Evolutionary conservation across 2,113 vertebrate species (phyloP).

Genomic region (Thamnaconus septentrionalis): DNA sequence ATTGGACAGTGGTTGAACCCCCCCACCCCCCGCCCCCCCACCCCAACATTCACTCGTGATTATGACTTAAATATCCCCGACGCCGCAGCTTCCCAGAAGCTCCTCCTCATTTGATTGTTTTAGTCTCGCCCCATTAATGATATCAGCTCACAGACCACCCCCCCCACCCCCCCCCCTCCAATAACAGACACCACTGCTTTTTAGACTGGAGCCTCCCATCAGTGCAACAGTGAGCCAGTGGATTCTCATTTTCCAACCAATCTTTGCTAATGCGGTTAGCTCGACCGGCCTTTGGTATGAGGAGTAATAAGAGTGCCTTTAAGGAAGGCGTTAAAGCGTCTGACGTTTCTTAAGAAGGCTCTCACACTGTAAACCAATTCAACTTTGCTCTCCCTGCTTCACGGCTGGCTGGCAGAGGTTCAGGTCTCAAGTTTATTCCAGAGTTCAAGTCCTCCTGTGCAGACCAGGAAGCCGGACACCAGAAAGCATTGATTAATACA

Average conservation of each 20-base stretch:
- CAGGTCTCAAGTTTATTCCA: conserved; percentile 48
- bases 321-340: conserved; percentile 54
- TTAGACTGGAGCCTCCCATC: conserved; percentile 31
- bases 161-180: background rate
- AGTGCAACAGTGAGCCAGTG: background rate
- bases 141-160: conserved; percentile 46
- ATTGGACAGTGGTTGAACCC: no score
- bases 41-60: conserved; percentile 30
- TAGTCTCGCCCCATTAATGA: conserved; percentile 35
- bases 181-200: conserved; percentile 29
- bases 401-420: conserved; percentile 36
- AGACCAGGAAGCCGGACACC: conserved; percentile 1
- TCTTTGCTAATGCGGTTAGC: conserved; percentile 54
- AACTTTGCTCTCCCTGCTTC: conserved; percentile 26
- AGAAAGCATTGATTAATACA: background rate
- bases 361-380: conserved; percentile 40
- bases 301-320: conserved; percentile 50
- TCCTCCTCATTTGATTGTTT: conserved; percentile 46
- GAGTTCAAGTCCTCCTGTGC: conserved; percentile 23
- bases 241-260: conserved; percentile 36
- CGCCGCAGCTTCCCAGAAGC: conserved; percentile 34
- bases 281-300: conserved; percentile 40
- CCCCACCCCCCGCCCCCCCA: no score
- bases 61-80: conserved; percentile 39
- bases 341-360: conserved; percentile 45